These are phyloP conservation scores for Ctenoplectra terminalis DNA, from an alignment of 1,140 invertebrate species.

Conservation along the genomic window DNA sequence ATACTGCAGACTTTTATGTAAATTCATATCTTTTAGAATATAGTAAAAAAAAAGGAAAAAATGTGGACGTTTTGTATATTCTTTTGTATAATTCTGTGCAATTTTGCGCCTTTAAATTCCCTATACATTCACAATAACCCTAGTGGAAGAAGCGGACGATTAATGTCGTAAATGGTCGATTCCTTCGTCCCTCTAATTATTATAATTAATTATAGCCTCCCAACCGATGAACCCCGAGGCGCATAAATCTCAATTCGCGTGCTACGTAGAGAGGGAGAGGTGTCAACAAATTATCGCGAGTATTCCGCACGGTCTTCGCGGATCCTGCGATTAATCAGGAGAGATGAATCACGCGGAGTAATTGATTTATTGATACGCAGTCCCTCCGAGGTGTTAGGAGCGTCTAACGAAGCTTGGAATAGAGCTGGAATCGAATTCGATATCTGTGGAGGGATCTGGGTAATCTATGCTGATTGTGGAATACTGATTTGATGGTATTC, in stretches of 20 bases:
- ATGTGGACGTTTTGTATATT: too few relatives aligned
- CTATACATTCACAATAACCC: too few relatives aligned
- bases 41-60: too few relatives aligned
- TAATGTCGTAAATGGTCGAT: background rate
- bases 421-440: background rate
- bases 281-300: constrained; percentile 39
- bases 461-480: background rate
- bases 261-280: background rate
- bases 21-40: too few relatives aligned
- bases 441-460: background rate
- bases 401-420: background rate
- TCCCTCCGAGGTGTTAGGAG: background rate
- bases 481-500: too few relatives aligned
- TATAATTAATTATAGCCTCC: constrained; percentile 37
- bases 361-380: constrained; percentile 46
- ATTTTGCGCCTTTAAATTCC: too few relatives aligned
- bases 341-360: constrained; percentile 35
- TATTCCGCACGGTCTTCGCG: background rate
- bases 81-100: too few relatives aligned
- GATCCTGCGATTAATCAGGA: constrained; percentile 28
- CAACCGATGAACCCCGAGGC: background rate
- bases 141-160: background rate
- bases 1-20: too few relatives aligned
- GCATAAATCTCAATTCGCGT: constrained; percentile 42
- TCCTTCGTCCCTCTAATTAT: constrained; percentile 9